phyloP scores from a whole-genome alignment of 1,140 invertebrate species.

The Euura saliciscinereae region DNA sequence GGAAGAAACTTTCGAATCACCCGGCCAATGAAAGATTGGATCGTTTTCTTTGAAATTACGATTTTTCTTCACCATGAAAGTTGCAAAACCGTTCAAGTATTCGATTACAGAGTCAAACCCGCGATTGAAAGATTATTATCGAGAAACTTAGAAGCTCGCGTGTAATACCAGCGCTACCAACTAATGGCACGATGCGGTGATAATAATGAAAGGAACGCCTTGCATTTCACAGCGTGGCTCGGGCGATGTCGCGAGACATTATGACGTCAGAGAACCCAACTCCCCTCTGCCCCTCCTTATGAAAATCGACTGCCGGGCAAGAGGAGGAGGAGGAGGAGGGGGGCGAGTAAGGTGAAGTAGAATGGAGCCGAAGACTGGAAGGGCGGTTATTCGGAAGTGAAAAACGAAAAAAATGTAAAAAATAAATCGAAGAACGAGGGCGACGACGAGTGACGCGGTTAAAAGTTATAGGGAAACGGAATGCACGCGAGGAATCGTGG shows the following conservation, averaged over 20 bases:
- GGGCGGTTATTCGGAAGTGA: not conserved
- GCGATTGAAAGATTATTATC: no score
- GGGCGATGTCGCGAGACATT: not conserved
- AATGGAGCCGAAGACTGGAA: conserved; percentile 15
- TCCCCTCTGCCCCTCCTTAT: not conserved
- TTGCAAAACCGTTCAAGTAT: no score
- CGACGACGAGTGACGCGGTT: not conserved
- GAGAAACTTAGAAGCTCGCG: no score
- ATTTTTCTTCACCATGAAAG: no score
- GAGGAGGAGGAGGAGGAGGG: conserved; percentile 12
- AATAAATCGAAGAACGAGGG: not conserved
- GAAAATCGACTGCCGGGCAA: conserved; percentile 21
- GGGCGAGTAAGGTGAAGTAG: not conserved
- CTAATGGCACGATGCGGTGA: no score
- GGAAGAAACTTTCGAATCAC: no score
- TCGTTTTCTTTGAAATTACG: no score
- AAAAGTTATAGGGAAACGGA: not conserved
- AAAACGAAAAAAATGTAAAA: not conserved
- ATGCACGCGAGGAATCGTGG: not conserved
- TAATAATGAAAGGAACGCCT: not conserved
- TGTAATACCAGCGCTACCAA: no score
- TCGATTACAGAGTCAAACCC: no score
- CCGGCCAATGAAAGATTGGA: no score
- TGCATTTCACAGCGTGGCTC: not conserved
- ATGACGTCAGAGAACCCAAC: not conserved